phyloP scores from a whole-genome alignment of 2,797 vertebrate species.

The Trachops cirrhosus region DNA sequence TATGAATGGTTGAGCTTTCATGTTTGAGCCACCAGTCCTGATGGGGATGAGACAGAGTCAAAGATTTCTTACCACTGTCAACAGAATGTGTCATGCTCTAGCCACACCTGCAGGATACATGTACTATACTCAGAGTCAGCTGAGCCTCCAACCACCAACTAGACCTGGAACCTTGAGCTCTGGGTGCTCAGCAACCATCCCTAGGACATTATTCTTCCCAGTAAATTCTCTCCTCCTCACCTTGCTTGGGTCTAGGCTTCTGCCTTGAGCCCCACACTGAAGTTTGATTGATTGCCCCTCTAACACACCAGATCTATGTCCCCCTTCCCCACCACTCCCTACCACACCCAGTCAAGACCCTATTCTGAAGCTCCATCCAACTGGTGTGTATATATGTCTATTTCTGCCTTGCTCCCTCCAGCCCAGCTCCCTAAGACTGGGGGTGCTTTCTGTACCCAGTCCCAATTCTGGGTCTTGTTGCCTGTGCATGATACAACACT shows the following conservation, averaged over 20 bases:
- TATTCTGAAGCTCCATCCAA: background rate
- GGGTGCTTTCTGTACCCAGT: no score
- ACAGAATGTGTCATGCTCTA: background rate
- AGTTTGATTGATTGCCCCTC: background rate
- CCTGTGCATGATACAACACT: background rate
- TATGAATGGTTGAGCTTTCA: background rate
- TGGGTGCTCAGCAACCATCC: background rate
- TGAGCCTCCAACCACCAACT: background rate
- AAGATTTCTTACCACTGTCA: background rate
- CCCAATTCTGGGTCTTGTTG: no score
- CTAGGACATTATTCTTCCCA: background rate
- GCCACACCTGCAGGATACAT: background rate
- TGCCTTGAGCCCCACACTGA: background rate
- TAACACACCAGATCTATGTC: background rate
- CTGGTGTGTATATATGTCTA: no score
- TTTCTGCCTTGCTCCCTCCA: no score
- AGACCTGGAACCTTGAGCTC: background rate
- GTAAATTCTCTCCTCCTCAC: background rate
- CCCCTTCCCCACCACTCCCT: no score
- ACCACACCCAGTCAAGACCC: background rate
- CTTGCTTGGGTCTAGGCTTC: background rate
- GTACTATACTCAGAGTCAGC: background rate
- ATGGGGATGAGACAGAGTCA: background rate
- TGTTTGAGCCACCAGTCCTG: background rate
- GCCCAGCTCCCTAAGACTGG: no score